phyloP scores from a whole-genome alignment of 1,140 invertebrate genomes.

The Aricia agestis region DNA sequence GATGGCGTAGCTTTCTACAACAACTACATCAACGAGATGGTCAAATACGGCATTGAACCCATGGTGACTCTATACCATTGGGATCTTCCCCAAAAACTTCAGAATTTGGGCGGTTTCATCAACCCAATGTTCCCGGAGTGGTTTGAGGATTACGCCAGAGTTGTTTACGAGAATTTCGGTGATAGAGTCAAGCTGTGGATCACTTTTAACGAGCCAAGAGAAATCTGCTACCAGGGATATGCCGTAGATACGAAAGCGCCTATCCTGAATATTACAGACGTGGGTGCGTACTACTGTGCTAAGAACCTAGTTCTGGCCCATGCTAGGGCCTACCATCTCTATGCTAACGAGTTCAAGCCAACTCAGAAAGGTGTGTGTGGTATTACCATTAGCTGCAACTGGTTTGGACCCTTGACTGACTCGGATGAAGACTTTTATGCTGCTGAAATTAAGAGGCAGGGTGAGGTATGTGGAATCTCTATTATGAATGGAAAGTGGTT shows the following conservation, averaged over 20 bases:
- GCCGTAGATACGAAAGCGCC: conserved; percentile 46
- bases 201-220: conserved; percentile 72
- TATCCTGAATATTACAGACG: conserved; percentile 40
- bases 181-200: conserved; percentile 71
- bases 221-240: conserved; percentile 58
- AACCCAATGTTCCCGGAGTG: conserved; percentile 59
- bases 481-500: no score
- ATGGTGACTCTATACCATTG: conserved; percentile 59
- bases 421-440: conserved; percentile 71
- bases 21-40: conserved; percentile 74
- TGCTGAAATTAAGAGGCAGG: conserved; percentile 53
- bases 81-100: conserved; percentile 55
- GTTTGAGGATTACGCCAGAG: conserved; percentile 76
- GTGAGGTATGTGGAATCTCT: conserved; percentile 30
- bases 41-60: conserved; percentile 58
- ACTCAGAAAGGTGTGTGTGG: conserved; percentile 69
- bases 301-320: conserved; percentile 77
- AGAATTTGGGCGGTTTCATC: conserved; percentile 52
- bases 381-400: conserved; percentile 75
- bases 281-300: conserved; percentile 71
- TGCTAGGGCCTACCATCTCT: conserved; percentile 72
- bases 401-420: conserved; percentile 71
- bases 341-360: conserved; percentile 50
- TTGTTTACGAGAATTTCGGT: conserved; percentile 71
- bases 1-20: conserved; percentile 77